Evolutionary conservation across 1,140 invertebrate species (phyloP).

Genomic region (Holcopasites calliopsidis): DNA sequence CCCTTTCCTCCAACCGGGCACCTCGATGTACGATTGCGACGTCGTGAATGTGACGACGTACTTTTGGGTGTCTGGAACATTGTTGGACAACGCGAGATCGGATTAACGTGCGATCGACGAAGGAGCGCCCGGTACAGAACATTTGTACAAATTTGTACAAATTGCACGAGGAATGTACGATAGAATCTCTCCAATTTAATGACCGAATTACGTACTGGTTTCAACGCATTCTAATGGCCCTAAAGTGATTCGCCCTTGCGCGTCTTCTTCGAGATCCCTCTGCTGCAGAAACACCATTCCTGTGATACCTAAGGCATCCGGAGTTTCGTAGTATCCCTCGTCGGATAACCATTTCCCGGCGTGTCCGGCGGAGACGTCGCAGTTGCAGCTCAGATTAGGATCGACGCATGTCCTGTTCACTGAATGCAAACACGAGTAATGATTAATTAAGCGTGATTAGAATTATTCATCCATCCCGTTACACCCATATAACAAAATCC

Average conservation of each 20-base stretch:
- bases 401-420: slow-evolving; percentile 90
- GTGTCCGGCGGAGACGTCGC: slow-evolving; percentile 89
- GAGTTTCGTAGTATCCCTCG: slow-evolving; percentile 90
- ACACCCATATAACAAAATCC: no score
- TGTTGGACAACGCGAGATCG: no score
- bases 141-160: no score
- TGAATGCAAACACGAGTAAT: slow-evolving; percentile 64
- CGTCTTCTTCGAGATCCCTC: slow-evolving; percentile 88
- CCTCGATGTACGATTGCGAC: slow-evolving; percentile 93
- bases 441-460: not conserved
- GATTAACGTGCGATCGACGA: no score
- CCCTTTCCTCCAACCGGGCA: slow-evolving; percentile 94
- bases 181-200: no score
- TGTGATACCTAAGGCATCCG: slow-evolving; percentile 91
- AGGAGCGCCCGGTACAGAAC: no score
- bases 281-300: slow-evolving; percentile 95
- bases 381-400: slow-evolving; percentile 91
- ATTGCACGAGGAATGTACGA: no score
- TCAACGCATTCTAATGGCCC: slow-evolving; percentile 96
- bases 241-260: slow-evolving; percentile 91
- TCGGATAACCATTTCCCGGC: slow-evolving; percentile 93
- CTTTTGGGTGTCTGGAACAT: slow-evolving; percentile 89
- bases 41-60: slow-evolving; percentile 97
- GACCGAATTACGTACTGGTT: slow-evolving; percentile 86
- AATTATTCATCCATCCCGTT: no score